Conservation (phyloP, 2,888 invertebrate species). For the Leptinotarsa haldemani region DNA sequence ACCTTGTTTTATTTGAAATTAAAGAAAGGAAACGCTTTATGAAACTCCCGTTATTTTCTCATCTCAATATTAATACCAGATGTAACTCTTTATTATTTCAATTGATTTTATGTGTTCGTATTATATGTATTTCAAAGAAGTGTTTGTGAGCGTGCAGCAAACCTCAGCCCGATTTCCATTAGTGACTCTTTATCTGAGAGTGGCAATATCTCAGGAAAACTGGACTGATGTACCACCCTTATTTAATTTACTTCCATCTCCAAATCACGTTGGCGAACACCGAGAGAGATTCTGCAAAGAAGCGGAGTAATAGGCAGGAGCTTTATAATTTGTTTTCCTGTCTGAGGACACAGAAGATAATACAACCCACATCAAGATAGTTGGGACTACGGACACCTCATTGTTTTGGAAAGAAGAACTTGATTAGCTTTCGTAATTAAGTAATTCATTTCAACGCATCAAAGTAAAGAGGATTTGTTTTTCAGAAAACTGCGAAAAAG, state of each 20-base stretch:
- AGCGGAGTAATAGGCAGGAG: constrained; percentile 33
- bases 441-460: constrained; percentile 32
- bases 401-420: constrained; percentile 35
- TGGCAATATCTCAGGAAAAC: not conserved
- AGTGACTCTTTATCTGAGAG: not conserved
- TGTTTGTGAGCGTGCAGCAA: too few species aligned
- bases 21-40: too few species aligned
- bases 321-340: constrained; percentile 45
- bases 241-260: constrained; percentile 27
- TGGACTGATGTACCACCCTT: constrained; percentile 16
- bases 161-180: too few species aligned
- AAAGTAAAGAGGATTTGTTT: not conserved
- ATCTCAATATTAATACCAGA: too few species aligned
- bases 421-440: constrained; percentile 43
- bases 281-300: constrained; percentile 11
- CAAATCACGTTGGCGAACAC: not conserved
- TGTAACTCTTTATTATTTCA: too few species aligned
- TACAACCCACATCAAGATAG: constrained; percentile 45
- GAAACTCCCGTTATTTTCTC: too few species aligned
- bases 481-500: not conserved
- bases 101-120: too few species aligned
- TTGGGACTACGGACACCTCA: constrained; percentile 37
- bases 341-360: constrained; percentile 41
- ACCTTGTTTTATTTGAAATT: too few species aligned
- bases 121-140: too few species aligned